Conservation (phyloP, 1,140 invertebrate genomes). For the Doryteuthis pealeii region DNA sequence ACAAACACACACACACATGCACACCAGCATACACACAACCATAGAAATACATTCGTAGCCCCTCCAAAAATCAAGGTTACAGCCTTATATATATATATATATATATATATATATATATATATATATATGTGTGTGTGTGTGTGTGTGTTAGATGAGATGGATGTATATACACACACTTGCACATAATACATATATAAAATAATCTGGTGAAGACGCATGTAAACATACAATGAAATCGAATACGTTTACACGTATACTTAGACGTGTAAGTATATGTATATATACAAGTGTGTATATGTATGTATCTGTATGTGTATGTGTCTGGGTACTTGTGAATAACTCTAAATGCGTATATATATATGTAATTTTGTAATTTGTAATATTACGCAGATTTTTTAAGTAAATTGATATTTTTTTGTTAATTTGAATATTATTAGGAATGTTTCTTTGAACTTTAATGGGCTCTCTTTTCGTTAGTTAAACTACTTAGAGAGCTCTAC, state of each 20-base stretch:
- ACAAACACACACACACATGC: too few relatives aligned
- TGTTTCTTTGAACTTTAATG: too few relatives aligned
- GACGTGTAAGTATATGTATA: not conserved
- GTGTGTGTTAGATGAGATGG: not conserved
- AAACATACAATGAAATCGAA: not conserved
- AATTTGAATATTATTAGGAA: too few relatives aligned
- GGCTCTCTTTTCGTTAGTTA: too few relatives aligned
- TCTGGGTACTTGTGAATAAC: not conserved
- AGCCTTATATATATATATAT: not conserved
- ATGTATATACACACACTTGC: not conserved
- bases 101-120: conserved; percentile 10
- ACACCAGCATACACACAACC: too few relatives aligned
- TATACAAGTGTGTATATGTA: conserved; percentile 2
- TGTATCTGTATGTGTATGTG: not conserved
- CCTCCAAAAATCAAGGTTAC: not conserved
- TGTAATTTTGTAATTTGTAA: too few relatives aligned
- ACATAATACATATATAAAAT: not conserved
- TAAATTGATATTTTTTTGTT: too few relatives aligned
- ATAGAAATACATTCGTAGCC: too few relatives aligned
- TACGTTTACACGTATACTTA: not conserved
- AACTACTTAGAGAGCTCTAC: too few relatives aligned
- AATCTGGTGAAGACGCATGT: too few relatives aligned
- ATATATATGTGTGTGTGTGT: conserved; percentile 10
- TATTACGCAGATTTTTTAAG: not conserved
- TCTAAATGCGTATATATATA: not conserved